phyloP scores from a whole-genome alignment of 1,140 invertebrate species.

The Archivesica marissinica region DNA sequence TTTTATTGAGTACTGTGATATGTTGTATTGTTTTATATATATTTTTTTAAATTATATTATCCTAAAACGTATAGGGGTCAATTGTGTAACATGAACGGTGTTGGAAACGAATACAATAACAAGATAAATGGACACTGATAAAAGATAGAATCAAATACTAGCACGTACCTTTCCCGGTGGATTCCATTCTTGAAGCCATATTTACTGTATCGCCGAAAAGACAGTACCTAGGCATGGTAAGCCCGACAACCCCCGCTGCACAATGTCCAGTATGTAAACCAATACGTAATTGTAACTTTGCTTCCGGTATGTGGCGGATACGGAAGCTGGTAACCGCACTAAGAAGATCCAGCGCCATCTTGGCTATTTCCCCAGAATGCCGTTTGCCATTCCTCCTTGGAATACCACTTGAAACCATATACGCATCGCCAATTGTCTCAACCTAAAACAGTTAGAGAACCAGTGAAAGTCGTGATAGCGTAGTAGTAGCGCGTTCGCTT shows the following conservation, averaged over 20 bases:
- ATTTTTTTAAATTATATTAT: no score
- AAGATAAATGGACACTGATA: no score
- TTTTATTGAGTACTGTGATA: no score
- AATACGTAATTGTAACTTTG: conserved; percentile 94
- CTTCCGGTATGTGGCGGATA: conserved; percentile 93
- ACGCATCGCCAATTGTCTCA: conserved; percentile 98
- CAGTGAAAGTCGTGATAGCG: no score
- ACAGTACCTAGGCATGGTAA: conserved; percentile 96
- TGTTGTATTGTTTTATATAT: no score
- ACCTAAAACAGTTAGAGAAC: no score
- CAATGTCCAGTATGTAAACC: conserved; percentile 95
- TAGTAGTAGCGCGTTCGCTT: no score
- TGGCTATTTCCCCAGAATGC: conserved; percentile 92
- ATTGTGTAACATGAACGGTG: no score
- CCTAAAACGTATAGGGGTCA: no score
- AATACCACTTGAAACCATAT: conserved; percentile 97
- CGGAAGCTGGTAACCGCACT: conserved; percentile 94
- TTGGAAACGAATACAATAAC: no score
- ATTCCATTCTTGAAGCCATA: conserved; percentile 96
- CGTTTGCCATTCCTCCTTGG: conserved; percentile 92
- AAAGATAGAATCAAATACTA: no score
- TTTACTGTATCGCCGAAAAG: conserved; percentile 94
- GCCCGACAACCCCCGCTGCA: conserved; percentile 94
- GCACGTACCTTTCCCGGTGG: conserved; percentile 85
- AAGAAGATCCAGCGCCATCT: conserved; percentile 94